Conservation (phyloP, 2,113 vertebrate species). For the Oxyruncus cristatus region DNA sequence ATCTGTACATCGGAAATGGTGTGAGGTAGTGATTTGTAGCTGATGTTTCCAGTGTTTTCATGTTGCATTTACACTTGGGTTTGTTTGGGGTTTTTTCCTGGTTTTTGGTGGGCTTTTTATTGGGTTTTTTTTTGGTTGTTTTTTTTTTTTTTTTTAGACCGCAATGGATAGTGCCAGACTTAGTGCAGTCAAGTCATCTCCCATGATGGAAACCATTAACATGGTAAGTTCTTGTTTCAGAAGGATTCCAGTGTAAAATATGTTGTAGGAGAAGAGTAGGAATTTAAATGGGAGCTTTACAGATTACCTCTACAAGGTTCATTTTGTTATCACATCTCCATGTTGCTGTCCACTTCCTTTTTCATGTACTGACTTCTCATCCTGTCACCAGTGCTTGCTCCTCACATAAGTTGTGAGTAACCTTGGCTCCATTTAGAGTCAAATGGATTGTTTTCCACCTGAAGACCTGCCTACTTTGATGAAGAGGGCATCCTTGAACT, state of each 20-base stretch:
- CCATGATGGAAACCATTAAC: constrained; percentile 99
- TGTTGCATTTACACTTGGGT: not conserved
- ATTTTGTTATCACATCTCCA: not conserved
- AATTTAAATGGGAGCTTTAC: not conserved
- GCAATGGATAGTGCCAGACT: constrained; percentile 95
- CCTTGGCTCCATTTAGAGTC: not conserved
- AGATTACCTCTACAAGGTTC: not conserved
- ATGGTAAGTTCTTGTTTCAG: constrained; percentile 78
- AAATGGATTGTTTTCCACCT: not conserved
- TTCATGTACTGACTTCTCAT: not conserved
- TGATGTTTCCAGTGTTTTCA: not conserved
- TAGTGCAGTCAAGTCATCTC: constrained; percentile 95
- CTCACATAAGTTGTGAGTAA: not conserved
- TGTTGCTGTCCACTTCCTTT: not conserved
- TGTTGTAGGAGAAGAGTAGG: not conserved
- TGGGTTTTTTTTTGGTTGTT: not conserved
- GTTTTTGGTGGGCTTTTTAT: too few relatives aligned
- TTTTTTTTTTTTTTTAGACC: constrained; percentile 67
- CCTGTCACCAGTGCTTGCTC: not conserved
- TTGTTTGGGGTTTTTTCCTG: not conserved
- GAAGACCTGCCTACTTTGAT: not conserved
- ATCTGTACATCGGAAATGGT: not conserved
- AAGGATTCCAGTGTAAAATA: not conserved
- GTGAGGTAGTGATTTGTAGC: not conserved
- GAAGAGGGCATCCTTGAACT: not conserved